Conservation (phyloP, 2,113 vertebrate species). For the Malurus melanocephalus region DNA sequence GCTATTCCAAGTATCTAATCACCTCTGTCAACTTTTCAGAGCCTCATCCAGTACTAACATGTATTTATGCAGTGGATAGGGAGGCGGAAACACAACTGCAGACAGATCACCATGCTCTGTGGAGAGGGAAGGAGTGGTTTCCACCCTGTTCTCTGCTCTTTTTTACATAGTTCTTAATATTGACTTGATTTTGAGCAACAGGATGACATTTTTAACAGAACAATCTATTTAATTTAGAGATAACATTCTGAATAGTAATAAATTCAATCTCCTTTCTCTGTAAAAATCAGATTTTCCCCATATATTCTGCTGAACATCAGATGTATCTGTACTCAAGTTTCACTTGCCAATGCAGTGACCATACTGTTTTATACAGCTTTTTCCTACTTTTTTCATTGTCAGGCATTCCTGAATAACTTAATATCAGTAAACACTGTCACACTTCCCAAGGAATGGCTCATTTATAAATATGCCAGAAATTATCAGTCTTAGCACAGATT, state of each 20-base stretch:
- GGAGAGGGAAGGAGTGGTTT: neutral
- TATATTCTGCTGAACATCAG: neutral
- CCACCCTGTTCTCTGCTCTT: neutral
- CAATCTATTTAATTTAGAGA: neutral
- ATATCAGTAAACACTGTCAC: neutral
- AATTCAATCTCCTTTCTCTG: neutral
- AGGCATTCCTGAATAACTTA: neutral
- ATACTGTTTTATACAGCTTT: neutral
- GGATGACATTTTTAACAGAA: neutral
- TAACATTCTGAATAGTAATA: neutral
- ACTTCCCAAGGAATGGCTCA: neutral
- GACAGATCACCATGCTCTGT: fast-evolving
- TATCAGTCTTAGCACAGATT: neutral
- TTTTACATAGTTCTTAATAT: neutral
- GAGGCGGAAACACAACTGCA: neutral
- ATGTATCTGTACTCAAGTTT: neutral
- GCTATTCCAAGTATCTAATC: neutral
- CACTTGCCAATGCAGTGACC: neutral
- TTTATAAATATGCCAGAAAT: neutral
- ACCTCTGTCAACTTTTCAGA: neutral
- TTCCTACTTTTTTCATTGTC: neutral
- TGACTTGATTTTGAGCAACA: neutral
- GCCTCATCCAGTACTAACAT: neutral
- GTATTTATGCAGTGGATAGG: neutral
- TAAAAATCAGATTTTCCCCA: neutral